These are phyloP conservation scores for Parnassius apollo DNA, from an alignment of 2,888 invertebrate species.

Conservation along the genomic window DNA sequence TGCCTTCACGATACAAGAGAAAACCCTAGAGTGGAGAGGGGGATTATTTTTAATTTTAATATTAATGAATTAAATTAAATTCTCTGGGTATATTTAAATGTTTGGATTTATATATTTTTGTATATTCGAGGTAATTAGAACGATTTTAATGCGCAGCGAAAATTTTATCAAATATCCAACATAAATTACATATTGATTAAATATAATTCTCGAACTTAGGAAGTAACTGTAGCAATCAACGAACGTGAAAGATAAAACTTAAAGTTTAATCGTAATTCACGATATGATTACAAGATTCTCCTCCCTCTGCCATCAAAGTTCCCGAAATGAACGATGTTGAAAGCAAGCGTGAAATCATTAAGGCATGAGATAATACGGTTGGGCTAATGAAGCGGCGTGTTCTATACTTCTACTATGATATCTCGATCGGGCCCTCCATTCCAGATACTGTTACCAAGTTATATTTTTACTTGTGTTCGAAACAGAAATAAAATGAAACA, in stretches of 20 bases:
- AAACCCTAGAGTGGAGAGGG: too few relatives aligned
- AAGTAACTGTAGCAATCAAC: constrained; percentile 60
- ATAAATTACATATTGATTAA: constrained; percentile 58
- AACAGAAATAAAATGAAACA: too few relatives aligned
- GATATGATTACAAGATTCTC: constrained; percentile 56
- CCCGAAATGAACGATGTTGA: constrained; percentile 45
- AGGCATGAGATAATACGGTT: constrained; percentile 63
- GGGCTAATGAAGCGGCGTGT: constrained; percentile 60
- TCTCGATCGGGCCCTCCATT: constrained; percentile 37
- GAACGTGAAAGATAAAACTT: constrained; percentile 58
- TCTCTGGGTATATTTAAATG: not conserved
- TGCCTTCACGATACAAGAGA: too few relatives aligned
- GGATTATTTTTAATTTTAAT: too few relatives aligned
- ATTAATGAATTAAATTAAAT: not conserved
- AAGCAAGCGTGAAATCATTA: constrained; percentile 70
- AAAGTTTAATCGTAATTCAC: constrained; percentile 66
- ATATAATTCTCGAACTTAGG: constrained; percentile 43
- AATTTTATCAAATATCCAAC: constrained; percentile 51
- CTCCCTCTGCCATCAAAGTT: constrained; percentile 47
- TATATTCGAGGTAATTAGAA: constrained; percentile 18
- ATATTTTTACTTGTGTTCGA: too few relatives aligned
- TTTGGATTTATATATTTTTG: not conserved
- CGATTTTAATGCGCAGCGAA: constrained; percentile 27
- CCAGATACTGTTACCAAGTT: constrained; percentile 9
- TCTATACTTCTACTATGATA: constrained; percentile 42